Conservation (phyloP, 1,140 invertebrate genomes). For the Drosophila rufa region DNA sequence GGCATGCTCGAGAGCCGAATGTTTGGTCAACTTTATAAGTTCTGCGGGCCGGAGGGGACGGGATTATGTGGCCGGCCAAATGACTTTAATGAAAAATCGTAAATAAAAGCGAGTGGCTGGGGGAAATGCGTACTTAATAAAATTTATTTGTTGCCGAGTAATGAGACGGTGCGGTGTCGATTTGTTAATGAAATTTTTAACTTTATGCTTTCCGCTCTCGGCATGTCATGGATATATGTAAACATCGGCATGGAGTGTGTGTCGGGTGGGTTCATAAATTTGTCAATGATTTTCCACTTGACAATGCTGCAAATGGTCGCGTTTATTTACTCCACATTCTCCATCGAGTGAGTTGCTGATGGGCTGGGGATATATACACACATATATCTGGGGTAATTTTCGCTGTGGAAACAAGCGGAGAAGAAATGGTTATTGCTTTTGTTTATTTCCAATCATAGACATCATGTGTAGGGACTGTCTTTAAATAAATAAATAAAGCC, state of each 20-base stretch:
- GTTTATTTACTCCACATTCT: slow-evolving; percentile 56
- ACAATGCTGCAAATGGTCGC: slow-evolving; percentile 52
- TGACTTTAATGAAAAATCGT: slow-evolving; percentile 72
- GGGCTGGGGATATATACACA: background rate
- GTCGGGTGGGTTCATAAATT: slow-evolving; percentile 46
- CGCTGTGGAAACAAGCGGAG: slow-evolving; percentile 14
- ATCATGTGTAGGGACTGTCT: slow-evolving; percentile 24
- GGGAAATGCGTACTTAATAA: slow-evolving; percentile 55
- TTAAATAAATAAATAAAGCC: slow-evolving; percentile 52
- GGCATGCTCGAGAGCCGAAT: slow-evolving; percentile 20
- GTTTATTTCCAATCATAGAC: slow-evolving; percentile 47
- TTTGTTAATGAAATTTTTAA: slow-evolving; percentile 75
- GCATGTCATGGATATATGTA: slow-evolving; percentile 12
- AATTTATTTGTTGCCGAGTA: slow-evolving; percentile 65
- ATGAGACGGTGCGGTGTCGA: slow-evolving; percentile 49
- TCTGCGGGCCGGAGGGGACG: background rate
- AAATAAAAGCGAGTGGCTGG: slow-evolving; percentile 49
- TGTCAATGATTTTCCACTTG: slow-evolving; percentile 65
- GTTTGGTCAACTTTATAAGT: slow-evolving; percentile 43
- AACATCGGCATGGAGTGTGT: slow-evolving; percentile 15
- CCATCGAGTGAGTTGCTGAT: slow-evolving; percentile 27
- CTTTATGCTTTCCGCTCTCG: slow-evolving; percentile 53
- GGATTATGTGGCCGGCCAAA: slow-evolving; percentile 18
- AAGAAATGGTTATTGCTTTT: slow-evolving; percentile 49
- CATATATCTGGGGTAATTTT: slow-evolving; percentile 31